Conservation (phyloP, 1,140 invertebrate genomes). For the Drosophila athabasca region DNA sequence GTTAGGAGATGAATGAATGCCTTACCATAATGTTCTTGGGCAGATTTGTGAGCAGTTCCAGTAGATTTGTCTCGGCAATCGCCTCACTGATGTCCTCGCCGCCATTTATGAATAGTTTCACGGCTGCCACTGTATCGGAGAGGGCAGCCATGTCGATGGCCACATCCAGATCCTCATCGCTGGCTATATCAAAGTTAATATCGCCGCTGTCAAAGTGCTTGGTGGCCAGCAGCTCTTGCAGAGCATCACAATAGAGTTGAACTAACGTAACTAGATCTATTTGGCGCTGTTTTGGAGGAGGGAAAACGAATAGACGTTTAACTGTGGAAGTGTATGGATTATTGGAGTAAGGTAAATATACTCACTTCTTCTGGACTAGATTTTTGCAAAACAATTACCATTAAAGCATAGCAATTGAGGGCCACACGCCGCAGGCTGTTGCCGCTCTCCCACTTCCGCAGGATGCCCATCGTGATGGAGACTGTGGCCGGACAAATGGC, state of each 20-base stretch:
- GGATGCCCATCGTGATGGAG: constrained; percentile 85
- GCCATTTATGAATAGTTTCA: constrained; percentile 57
- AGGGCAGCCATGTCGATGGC: constrained; percentile 71
- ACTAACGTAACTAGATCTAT: constrained; percentile 86
- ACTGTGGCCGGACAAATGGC: constrained; percentile 87
- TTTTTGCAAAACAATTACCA: constrained; percentile 85
- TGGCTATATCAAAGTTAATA: constrained; percentile 72
- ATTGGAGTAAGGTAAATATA: neutral
- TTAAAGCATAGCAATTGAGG: constrained; percentile 86
- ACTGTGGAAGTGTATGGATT: neutral
- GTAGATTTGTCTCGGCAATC: constrained; percentile 70
- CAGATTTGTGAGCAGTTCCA: constrained; percentile 68
- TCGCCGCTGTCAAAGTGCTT: constrained; percentile 66
- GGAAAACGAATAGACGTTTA: constrained; percentile 34
- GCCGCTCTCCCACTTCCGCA: constrained; percentile 82
- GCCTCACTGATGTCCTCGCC: constrained; percentile 48
- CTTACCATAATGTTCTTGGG: constrained; percentile 63
- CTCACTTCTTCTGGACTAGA: constrained; percentile 86
- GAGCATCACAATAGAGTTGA: constrained; percentile 85
- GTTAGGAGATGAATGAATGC: neutral
- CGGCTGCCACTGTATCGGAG: constrained; percentile 56
- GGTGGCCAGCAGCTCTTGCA: constrained; percentile 71
- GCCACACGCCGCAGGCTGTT: constrained; percentile 83
- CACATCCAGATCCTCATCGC: constrained; percentile 64
- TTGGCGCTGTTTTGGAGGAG: constrained; percentile 84